phyloP scores from a whole-genome alignment of 2,113 vertebrate genomes.

The Chionomys nivalis region DNA sequence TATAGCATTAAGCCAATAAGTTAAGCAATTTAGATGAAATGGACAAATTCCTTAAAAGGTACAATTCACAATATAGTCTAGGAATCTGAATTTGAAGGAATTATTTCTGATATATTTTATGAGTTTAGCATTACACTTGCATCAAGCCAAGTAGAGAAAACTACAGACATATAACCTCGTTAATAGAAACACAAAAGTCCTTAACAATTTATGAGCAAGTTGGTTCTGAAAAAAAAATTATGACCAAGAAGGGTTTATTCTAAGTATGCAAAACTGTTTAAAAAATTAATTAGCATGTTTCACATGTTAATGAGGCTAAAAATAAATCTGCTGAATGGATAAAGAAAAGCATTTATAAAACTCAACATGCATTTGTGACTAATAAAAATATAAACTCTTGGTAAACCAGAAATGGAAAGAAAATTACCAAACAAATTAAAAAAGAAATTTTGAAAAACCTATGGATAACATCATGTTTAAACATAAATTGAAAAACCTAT shows the following conservation, averaged over 20 bases:
- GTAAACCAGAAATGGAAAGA: not conserved
- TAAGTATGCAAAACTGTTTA: not conserved
- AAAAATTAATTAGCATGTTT: conserved; percentile 2
- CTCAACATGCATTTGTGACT: not conserved
- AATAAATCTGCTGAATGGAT: not conserved
- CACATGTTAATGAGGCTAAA: not conserved
- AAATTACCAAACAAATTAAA: not conserved
- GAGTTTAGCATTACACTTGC: not conserved
- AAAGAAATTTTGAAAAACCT: not conserved
- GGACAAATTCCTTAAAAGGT: not conserved
- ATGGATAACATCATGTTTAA: not conserved
- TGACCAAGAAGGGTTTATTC: not conserved
- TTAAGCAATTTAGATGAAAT: not conserved
- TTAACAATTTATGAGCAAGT: not conserved
- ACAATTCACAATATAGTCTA: not conserved
- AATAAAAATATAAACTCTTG: not conserved
- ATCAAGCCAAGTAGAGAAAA: conserved; percentile 5
- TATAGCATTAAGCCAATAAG: not conserved
- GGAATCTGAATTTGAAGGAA: not conserved
- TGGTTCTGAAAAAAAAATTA: not conserved
- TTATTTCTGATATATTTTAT: not conserved
- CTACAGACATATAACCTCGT: not conserved
- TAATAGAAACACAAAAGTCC: not conserved
- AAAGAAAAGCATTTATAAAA: not conserved
- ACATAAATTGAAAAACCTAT: not conserved